Conservation (phyloP, 2,797 vertebrate genomes). For the Halcyon chelicuti region DNA sequence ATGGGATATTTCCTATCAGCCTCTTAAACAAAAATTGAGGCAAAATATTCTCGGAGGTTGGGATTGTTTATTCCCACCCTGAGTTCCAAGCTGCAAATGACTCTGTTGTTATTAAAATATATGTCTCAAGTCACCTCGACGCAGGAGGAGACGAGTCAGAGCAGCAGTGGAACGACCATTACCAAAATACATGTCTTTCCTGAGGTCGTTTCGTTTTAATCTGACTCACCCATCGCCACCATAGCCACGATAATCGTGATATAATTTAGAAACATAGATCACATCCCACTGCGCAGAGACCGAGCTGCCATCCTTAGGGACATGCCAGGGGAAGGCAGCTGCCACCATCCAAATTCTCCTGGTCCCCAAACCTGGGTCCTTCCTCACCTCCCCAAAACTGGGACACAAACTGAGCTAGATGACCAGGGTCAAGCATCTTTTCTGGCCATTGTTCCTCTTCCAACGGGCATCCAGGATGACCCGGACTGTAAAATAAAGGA, state of each 20-base stretch:
- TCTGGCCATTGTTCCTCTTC: not conserved
- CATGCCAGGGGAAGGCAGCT: not conserved
- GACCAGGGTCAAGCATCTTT: not conserved
- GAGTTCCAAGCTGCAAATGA: not conserved
- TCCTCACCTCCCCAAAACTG: not conserved
- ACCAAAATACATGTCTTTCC: not conserved
- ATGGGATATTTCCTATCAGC: not conserved
- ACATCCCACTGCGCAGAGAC: not conserved
- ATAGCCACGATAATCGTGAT: not conserved
- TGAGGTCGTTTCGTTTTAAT: not conserved
- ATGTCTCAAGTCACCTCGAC: not conserved
- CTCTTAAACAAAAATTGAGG: not conserved
- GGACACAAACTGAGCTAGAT: not conserved
- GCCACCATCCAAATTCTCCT: not conserved
- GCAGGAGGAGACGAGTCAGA: not conserved
- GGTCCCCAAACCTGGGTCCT: not conserved
- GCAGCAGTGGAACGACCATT: not conserved
- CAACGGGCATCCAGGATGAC: not conserved
- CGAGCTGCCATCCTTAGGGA: not conserved
- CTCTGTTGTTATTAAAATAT: not conserved
- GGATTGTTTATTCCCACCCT: not conserved
- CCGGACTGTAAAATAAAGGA: not conserved
- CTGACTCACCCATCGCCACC: not conserved
- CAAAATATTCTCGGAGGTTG: not conserved
- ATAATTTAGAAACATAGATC: not conserved